Evolutionary conservation across 2,797 vertebrate species (phyloP).

Genomic region (Picus viridis): DNA sequence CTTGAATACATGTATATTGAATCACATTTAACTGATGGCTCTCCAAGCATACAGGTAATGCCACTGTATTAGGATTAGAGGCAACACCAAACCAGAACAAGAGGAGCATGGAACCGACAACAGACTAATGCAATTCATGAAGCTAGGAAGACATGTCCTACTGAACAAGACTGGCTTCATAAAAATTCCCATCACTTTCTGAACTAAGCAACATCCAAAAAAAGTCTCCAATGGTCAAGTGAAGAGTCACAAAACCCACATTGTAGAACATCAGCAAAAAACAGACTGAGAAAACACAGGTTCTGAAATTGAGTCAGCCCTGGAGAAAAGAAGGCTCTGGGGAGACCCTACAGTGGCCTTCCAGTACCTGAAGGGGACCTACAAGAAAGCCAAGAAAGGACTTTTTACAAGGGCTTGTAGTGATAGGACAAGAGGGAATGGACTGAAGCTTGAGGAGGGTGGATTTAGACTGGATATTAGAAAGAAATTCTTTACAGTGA

Average conservation of each 20-base stretch:
- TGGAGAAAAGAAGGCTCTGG: too few species aligned
- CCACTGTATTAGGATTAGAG: background rate
- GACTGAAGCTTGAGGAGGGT: too few species aligned
- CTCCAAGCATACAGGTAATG: background rate
- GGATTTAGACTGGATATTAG: too few species aligned
- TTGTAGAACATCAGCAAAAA: background rate
- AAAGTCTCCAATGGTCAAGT: background rate
- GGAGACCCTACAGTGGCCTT: too few species aligned
- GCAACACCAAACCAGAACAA: background rate
- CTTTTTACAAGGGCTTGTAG: too few species aligned
- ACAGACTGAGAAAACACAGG: background rate
- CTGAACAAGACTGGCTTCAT: background rate
- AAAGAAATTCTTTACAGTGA: too few species aligned
- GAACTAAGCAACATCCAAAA: background rate
- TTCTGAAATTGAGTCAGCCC: background rate
- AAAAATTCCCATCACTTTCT: background rate
- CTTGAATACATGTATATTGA: background rate
- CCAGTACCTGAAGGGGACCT: too few species aligned
- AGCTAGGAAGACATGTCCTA: background rate
- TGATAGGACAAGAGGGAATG: too few species aligned
- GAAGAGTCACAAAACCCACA: background rate
- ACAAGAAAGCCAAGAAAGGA: too few species aligned
- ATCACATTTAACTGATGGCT: background rate
- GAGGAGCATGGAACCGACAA: background rate
- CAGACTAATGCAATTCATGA: background rate